Evolutionary conservation across 1,140 invertebrate species (phyloP).

Genomic region (Bombus vancouverensis): DNA sequence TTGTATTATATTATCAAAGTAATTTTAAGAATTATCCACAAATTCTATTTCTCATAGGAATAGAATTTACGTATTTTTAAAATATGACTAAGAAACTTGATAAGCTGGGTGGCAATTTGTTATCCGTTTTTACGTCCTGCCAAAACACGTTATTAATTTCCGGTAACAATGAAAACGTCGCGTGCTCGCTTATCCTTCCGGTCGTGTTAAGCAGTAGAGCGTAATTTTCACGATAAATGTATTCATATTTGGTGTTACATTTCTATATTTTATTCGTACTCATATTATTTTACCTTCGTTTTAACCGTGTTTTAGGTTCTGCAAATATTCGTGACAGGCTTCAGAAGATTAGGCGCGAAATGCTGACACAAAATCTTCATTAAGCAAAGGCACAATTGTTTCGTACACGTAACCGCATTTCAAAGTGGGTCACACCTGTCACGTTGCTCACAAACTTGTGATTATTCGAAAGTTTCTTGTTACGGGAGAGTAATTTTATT

Average conservation of each 20-base stretch:
- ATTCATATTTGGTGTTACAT: neutral
- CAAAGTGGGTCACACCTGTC: conserved; percentile 36
- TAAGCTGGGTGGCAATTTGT: neutral
- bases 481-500: conserved; percentile 21
- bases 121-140: neutral
- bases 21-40: neutral
- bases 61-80: neutral
- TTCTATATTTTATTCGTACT: neutral
- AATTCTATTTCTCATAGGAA: too few relatives aligned
- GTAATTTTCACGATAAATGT: neutral
- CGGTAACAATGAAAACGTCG: neutral
- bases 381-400: neutral
- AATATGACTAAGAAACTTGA: neutral
- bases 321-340: neutral
- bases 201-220: neutral
- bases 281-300: neutral
- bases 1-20: too few relatives aligned
- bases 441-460: neutral
- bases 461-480: conserved; percentile 37
- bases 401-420: conserved; percentile 7
- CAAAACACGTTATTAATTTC: conserved; percentile 7
- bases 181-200: neutral
- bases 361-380: neutral
- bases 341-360: neutral
- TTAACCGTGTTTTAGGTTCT: neutral